Base-by-base conservation (phyloP, 2,113 vertebrate genomes). In the Azemiops feae region DNA sequence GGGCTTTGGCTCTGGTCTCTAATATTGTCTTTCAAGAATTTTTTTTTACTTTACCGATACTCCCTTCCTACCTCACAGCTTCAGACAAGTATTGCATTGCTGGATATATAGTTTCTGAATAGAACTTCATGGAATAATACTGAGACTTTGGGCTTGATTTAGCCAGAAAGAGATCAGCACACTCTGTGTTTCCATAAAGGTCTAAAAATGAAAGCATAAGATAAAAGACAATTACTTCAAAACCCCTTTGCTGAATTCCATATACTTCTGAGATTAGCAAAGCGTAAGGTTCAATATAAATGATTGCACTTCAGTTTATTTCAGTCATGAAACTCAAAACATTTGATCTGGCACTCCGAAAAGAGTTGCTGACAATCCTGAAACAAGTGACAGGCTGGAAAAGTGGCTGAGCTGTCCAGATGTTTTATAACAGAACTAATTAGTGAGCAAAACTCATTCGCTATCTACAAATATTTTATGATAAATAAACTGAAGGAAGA, bases 21-120 rank as follows among this genome's bases (percentile, higher is more conserved):
- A 27, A 87, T 12, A 27, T 25, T 45, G 3, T 30, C 85, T 50
- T 87, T 34, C 45, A 11, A n/a, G 27, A 53, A 87, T n/a, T n/a
- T n/a, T n/a, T 58, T 54, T 86, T 25, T 54, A 22, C 1, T 12
- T 50, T 12, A 69, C 11, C 3, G 0, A 16, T 16, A 1, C 14
- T 1, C 60, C 1, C 0, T 45, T 0, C 98, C 89, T 93, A 99
- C 98, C 98, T 98, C 93, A 99, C 97, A 2, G 98, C 98, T 30
- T 98, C 97, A 0, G 97, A 96, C 96, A 99, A 97, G 95, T 98
- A 97, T 81, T 97, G 96, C 98, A 98, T 99, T 97, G 98, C 98
- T 34, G 94, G 95, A 96, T 98, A 99, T 45, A 98, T 97, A 9
- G 98, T 98, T 23, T 97, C 97, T 91, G 98, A 98, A 93, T 96